Percentiles rank a stretch among this genome's conserved stretches.
phyloP scores from a whole-genome alignment of 1,140 invertebrate species.

The Ceratina australensis region DNA sequence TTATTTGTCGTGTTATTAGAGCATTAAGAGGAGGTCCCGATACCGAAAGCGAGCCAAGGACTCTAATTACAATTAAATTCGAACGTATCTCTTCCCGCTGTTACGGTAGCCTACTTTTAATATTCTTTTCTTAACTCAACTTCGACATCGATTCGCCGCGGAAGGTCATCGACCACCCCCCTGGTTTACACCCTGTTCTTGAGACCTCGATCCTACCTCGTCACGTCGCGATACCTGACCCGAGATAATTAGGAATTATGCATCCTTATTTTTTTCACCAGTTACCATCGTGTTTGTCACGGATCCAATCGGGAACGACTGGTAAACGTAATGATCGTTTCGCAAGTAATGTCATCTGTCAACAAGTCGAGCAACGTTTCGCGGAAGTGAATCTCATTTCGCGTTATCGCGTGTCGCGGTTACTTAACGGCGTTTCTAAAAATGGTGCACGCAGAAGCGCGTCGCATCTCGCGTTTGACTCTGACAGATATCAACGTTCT shows the following conservation, averaged over 20 bases:
- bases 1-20: slow-evolving; percentile 73
- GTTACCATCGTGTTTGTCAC: too few species aligned
- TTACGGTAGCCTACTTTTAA: slow-evolving; percentile 60
- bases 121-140: slow-evolving; percentile 37
- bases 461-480: slow-evolving; percentile 40
- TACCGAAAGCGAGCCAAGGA: slow-evolving; percentile 63
- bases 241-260: neutral
- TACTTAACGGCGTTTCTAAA: slow-evolving; percentile 55
- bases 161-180: slow-evolving; percentile 35
- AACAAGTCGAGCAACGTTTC: neutral
- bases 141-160: slow-evolving; percentile 29
- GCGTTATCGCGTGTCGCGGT: slow-evolving; percentile 54
- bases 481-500: slow-evolving; percentile 43
- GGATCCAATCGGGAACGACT: too few species aligned
- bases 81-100: slow-evolving; percentile 12
- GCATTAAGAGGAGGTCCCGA: slow-evolving; percentile 58
- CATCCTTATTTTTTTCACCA: too few species aligned
- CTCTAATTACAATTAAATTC: slow-evolving; percentile 71
- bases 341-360: neutral
- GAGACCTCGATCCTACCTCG: neutral
- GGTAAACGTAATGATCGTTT: neutral
- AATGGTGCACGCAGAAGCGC: slow-evolving; percentile 52
- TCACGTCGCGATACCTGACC: neutral
- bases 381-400: slow-evolving; percentile 24
- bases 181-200: slow-evolving; percentile 13